A percentile compares a stretch with the other conserved stretches of the same genome.
These are phyloP conservation scores for Ceyx erithaca DNA, from an alignment of 2,797 vertebrate species.

Conservation along the genomic window DNA sequence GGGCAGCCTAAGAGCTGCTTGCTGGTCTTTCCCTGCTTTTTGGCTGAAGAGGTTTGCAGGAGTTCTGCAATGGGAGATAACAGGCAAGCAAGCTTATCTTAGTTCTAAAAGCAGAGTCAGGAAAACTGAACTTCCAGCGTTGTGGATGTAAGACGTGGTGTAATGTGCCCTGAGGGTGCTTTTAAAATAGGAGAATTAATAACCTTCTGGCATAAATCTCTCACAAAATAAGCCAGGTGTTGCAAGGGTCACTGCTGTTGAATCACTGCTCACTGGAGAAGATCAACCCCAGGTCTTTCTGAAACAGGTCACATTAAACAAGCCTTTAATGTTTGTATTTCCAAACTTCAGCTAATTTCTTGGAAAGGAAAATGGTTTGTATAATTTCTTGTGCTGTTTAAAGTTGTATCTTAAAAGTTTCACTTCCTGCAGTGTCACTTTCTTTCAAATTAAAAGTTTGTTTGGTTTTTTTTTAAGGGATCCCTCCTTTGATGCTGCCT, in stretches of 20 bases:
- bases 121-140: neutral
- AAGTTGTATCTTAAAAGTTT: neutral
- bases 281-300: neutral
- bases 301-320: neutral
- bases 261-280: neutral
- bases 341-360: neutral
- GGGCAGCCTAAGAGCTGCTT: accelerated
- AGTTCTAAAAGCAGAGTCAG: neutral
- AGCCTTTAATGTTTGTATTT: neutral
- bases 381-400: neutral
- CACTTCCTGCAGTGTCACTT: neutral
- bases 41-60: neutral
- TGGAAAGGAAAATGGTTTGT: neutral
- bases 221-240: neutral
- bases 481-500: neutral
- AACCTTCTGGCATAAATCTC: neutral
- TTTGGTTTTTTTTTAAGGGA: neutral
- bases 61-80: neutral
- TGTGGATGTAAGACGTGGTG: neutral
- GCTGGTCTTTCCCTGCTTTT: neutral
- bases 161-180: accelerated
- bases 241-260: neutral
- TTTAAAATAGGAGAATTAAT: neutral
- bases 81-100: accelerated
- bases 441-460: slow-evolving; percentile 4